A percentile compares a stretch with the other conserved stretches of the same genome.
These are phyloP conservation scores for Ditylenchus dipsaci DNA, from an alignment of 1,140 invertebrate genomes.

Conservation along the genomic window DNA sequence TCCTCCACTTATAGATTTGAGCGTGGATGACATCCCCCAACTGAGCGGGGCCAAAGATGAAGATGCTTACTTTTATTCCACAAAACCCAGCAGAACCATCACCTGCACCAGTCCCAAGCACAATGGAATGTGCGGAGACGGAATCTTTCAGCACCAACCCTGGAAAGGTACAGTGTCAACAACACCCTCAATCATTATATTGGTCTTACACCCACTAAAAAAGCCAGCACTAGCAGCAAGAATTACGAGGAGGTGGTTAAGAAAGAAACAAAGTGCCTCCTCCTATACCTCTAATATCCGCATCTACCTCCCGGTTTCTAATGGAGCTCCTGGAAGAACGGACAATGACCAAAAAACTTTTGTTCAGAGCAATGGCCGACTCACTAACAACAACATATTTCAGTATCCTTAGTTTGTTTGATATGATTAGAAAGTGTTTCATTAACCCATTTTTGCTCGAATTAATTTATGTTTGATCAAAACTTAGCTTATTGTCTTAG, in stretches of 20 bases:
- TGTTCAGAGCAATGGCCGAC: background rate
- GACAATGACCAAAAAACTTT: background rate
- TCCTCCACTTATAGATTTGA: slow-evolving; percentile 51
- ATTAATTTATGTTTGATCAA: too few species aligned
- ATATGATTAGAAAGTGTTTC: too few species aligned
- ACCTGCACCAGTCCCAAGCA: slow-evolving; percentile 1
- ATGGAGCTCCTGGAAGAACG: background rate
- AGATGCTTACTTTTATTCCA: background rate
- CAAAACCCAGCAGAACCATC: background rate
- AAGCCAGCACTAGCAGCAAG: background rate
- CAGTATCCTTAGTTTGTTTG: background rate
- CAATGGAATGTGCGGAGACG: background rate
- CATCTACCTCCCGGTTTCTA: background rate
- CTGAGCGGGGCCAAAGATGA: background rate
- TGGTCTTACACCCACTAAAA: background rate
- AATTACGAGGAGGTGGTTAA: background rate
- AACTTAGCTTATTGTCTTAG: too few species aligned
- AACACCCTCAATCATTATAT: background rate
- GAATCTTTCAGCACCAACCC: background rate
- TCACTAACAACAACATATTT: background rate
- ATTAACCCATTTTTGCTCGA: too few species aligned
- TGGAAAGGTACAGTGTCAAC: background rate
- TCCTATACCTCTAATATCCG: too few species aligned
- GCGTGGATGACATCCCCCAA: slow-evolving; percentile 33
- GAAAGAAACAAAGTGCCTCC: too few species aligned